A percentile compares a stretch with the other conserved stretches of the same genome.
Conservation (phyloP, 2,113 vertebrate species). For the Neodon shergylaensis region DNA sequence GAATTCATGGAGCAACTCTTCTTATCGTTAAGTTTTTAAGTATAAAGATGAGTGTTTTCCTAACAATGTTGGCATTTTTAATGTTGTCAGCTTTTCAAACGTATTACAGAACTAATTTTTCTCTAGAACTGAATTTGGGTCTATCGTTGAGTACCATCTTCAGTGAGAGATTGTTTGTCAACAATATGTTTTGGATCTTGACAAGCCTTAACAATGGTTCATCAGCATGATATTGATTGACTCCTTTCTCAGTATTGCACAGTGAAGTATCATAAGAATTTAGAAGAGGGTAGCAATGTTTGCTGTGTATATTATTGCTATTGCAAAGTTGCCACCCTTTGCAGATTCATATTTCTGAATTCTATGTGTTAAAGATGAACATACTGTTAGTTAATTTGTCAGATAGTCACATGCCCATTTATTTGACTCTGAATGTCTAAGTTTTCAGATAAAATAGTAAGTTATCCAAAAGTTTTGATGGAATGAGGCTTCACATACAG, state of each 20-base stretch:
- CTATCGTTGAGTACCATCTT: constrained; percentile 24
- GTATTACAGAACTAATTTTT: not conserved
- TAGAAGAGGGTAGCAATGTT: not conserved
- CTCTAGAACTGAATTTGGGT: constrained; percentile 25
- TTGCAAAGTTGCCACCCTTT: constrained; percentile 30
- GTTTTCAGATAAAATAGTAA: constrained; percentile 18
- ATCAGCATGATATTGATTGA: constrained; percentile 33
- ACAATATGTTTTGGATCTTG: constrained; percentile 50
- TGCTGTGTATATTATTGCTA: not conserved
- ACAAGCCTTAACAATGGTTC: constrained; percentile 61
- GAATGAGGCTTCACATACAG: not conserved
- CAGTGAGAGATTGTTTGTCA: constrained; percentile 1
- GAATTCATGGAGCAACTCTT: not conserved
- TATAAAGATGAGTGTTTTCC: constrained; percentile 28
- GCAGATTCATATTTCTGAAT: constrained; percentile 13
- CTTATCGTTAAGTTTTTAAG: not conserved
- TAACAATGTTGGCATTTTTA: not conserved
- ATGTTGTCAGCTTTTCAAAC: constrained; percentile 21
- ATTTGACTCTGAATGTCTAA: constrained; percentile 53
- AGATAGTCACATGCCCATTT: constrained; percentile 25
- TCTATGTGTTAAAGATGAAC: constrained; percentile 48
- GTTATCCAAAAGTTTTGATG: constrained; percentile 39
- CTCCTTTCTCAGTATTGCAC: not conserved
- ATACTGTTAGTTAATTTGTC: constrained; percentile 14
- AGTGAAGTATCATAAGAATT: not conserved